Evolutionary conservation across 2,888 invertebrate species (phyloP), one percentile per base, ranked within the genome.

Genomic region (Ichneumoninae sp.): DNA sequence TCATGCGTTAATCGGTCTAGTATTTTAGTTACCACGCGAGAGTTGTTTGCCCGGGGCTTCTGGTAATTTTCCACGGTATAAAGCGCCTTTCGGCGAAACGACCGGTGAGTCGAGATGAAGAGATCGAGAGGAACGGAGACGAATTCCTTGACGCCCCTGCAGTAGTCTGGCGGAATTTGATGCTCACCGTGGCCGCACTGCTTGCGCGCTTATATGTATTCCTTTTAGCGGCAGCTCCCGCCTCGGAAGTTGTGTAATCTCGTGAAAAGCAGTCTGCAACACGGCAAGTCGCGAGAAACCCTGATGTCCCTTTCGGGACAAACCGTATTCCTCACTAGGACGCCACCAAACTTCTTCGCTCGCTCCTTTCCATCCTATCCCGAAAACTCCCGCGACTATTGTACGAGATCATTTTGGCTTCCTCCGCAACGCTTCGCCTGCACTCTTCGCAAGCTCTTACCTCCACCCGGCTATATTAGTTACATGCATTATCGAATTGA

Each of bases 161-260:
- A 33, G 62, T 7, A 57, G 57, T 22, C 57, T 10, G 57, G 26
- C 22, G 57, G 26, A 26, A 57, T 57, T 57, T 26, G 26, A 13
- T 26, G 13, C 26, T 57, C 3, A 57, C 22, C 26, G 26, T 57
- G 57, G 22, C 26, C 10, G 26, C 26, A 26, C 22, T 26, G 44
- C 26, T 26, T 10, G 57, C 26, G 57, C 26, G 10, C 26, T 26
- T 57, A 10, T 68, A 68, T 44, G 22, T 68, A 68, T 47, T 16
- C 50, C n/a, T 33, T 70, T 50, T 70, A 36, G n/a, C 30, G 52
- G n/a, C 16, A 47, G 70, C 52, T 70, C 33, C 19, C 26, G 50
- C 30, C 52, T 30, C 70, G 50, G 30, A 70, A 70, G 70, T 70
- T 70, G 70, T 70, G 52, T 70, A 70, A 70, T 70, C 70, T 70